These are phyloP conservation scores for Cottoperca gobio DNA, from an alignment of 2,797 vertebrate genomes.

Conservation along the genomic window DNA sequence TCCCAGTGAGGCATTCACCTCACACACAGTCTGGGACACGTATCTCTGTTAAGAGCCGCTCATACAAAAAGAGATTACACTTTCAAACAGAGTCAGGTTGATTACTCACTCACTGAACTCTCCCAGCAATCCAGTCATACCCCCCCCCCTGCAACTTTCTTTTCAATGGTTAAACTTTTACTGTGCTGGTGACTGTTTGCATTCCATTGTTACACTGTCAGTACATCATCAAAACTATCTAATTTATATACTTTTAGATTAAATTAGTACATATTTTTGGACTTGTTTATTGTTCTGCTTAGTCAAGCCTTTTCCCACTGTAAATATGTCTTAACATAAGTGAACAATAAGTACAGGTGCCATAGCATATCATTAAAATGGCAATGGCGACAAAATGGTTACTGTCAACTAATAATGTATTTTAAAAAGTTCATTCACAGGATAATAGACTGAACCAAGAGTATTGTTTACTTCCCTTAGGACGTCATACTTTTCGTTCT, in stretches of 20 bases:
- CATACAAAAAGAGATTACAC: slow-evolving; percentile 45
- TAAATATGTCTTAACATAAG: not conserved
- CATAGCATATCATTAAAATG: not conserved
- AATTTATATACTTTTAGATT: not conserved
- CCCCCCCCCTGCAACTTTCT: slow-evolving; percentile 11
- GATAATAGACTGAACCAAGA: not conserved
- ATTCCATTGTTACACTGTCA: not conserved
- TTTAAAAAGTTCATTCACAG: not conserved
- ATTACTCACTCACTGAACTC: slow-evolving; percentile 8
- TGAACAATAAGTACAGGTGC: not conserved
- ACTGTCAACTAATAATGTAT: not conserved
- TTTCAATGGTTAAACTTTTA: not conserved
- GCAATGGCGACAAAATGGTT: no score
- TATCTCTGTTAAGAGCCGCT: slow-evolving; percentile 60
- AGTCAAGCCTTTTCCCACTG: not conserved
- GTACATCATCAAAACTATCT: not conserved
- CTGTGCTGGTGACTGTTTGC: not conserved
- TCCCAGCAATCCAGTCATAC: slow-evolving; percentile 1
- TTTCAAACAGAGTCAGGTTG: slow-evolving; percentile 51
- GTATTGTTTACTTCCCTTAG: not conserved
- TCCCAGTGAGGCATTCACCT: slow-evolving; percentile 48
- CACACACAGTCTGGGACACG: slow-evolving; percentile 32
- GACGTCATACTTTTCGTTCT: not conserved
- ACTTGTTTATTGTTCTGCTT: not conserved
- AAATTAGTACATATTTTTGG: no score